A percentile compares a stretch with the other conserved stretches of the same genome.
Conservation (phyloP, 2,888 invertebrate genomes). For the Lymantria monacha region DNA sequence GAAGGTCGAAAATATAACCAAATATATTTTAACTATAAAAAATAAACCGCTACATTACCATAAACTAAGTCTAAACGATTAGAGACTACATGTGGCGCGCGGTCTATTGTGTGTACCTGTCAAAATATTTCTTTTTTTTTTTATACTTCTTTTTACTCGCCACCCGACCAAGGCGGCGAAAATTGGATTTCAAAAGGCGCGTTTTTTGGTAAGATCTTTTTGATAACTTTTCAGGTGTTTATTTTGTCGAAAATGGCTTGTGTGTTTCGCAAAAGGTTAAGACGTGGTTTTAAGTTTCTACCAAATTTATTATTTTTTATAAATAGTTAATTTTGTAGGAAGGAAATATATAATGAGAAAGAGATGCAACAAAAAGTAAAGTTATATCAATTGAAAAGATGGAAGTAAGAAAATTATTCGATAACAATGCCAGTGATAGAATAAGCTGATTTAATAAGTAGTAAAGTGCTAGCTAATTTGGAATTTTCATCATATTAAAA, state of each 20-base stretch:
- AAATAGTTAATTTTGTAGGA: too few relatives aligned
- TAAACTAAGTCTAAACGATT: slow-evolving; percentile 33
- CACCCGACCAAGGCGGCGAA: slow-evolving; percentile 30
- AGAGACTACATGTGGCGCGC: slow-evolving; percentile 48
- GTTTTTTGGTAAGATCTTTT: slow-evolving; percentile 16
- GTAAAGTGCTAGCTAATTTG: too few relatives aligned
- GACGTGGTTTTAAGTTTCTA: neutral
- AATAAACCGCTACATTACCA: slow-evolving; percentile 24
- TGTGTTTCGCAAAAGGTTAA: neutral
- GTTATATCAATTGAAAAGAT: too few relatives aligned
- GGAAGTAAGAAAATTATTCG: too few relatives aligned
- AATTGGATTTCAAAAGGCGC: slow-evolving; percentile 30
- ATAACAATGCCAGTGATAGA: too few relatives aligned
- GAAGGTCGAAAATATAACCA: neutral
- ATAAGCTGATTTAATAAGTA: too few relatives aligned
- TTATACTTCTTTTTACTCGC: slow-evolving; percentile 8
- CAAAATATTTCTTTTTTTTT: slow-evolving; percentile 66
- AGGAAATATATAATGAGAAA: too few relatives aligned
- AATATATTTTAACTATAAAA: neutral
- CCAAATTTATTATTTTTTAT: neutral
- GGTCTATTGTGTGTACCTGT: slow-evolving; percentile 66
- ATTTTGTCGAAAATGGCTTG: slow-evolving; percentile 9
- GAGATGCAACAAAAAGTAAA: too few relatives aligned
- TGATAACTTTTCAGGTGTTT: slow-evolving; percentile 27
- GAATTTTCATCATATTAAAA: too few relatives aligned